Base-by-base conservation (phyloP, 1,140 invertebrate species). In the Theocolax elegans region DNA sequence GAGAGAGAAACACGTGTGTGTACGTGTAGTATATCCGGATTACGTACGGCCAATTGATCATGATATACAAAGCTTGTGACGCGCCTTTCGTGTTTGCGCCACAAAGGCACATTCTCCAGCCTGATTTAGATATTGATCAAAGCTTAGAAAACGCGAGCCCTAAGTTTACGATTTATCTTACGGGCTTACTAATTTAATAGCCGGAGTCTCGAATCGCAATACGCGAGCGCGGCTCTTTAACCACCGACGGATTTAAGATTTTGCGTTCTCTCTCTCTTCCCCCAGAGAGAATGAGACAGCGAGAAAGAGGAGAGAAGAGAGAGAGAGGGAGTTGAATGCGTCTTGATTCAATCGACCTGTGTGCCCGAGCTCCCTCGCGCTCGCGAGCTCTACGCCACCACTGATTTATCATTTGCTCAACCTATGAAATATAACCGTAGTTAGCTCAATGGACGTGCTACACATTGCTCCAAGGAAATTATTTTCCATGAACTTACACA, bases 1-100 rank as follows among this genome's bases (percentile, higher is more conserved):
- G 72, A 75, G 60, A 75, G 73, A 64, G 31, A 69, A 48, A 56
- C 66, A 68, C 2, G 19, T 48, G 13, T 72, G 77, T 71, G 81
- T 75, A 79, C 74, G 72, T 75, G 79, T 74, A 74, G 67, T 79
- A 79, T 78, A 79, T 81, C 77, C 76, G 78, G 70, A 85, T 85
- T 85, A 85, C 71, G 56, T 70, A 81, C 82, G 79, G 80, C 81
- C 84, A 85, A 85, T 85, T 85, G 84, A 85, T 81, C 82, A 81
- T 77, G 78, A 84, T 84, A 75, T 79, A 78, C 68, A 73, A 75
- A 76, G 77, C 72, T 67, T 72, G 51, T 51, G 72, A 75, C 80
- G 80, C 76, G 83, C 83, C 84, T 84, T 77, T 81, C 73, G 63
- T 83, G 79, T 80, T 81, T 68, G 74, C 53, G 27, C 29, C 56